Evolutionary conservation across 2,888 invertebrate species (phyloP).

Genomic region (Meteorus colon): DNA sequence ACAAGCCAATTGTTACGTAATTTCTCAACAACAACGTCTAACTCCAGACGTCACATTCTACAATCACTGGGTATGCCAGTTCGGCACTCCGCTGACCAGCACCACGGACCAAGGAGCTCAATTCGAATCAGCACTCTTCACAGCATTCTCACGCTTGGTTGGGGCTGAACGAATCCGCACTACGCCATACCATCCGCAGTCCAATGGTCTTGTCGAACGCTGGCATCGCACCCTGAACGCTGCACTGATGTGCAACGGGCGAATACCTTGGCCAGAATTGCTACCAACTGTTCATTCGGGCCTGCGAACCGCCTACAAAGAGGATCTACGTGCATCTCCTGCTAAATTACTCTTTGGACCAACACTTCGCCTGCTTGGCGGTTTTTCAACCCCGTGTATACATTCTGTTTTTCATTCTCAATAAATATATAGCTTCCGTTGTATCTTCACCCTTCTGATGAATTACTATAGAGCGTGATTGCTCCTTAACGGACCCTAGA

Average conservation of each 20-base stretch:
- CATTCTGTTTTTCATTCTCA: too few species aligned
- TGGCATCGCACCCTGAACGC: slow-evolving; percentile 44
- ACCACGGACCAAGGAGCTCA: slow-evolving; percentile 62
- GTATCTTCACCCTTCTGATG: too few species aligned
- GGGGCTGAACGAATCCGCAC: slow-evolving; percentile 35
- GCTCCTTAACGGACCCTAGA: too few species aligned
- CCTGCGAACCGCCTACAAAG: slow-evolving; percentile 44
- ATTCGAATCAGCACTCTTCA: slow-evolving; percentile 56
- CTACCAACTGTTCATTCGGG: slow-evolving; percentile 51
- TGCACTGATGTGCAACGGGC: slow-evolving; percentile 29
- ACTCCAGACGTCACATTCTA: slow-evolving; percentile 40
- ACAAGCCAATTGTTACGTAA: too few species aligned
- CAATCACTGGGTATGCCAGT: slow-evolving; percentile 59
- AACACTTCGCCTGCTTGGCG: slow-evolving; percentile 47
- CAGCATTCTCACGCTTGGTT: slow-evolving; percentile 37
- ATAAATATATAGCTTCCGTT: too few species aligned
- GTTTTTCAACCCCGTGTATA: too few species aligned
- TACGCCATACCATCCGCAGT: slow-evolving; percentile 56
- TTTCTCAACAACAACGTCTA: too few species aligned
- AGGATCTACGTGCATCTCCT: slow-evolving; percentile 45
- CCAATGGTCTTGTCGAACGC: slow-evolving; percentile 56
- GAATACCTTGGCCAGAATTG: slow-evolving; percentile 37
- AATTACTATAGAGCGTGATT: too few species aligned
- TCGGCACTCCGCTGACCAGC: slow-evolving; percentile 59
- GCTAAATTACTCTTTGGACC: slow-evolving; percentile 52